Evolutionary conservation across 2,113 vertebrate genomes (phyloP).

Genomic region (Natator depressus): DNA sequence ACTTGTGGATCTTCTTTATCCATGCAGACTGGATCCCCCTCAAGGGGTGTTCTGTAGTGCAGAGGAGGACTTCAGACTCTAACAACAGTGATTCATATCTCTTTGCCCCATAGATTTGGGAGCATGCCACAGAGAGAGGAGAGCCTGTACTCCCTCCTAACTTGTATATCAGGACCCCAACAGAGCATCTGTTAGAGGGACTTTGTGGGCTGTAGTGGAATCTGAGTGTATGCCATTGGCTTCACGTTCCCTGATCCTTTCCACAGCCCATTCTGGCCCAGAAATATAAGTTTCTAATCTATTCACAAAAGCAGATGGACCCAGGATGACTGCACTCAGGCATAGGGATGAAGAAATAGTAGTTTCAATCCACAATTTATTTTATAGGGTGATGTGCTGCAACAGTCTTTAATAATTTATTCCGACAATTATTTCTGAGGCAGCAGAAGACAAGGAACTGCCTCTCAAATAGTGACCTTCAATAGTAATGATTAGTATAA

Average conservation of each 20-base stretch:
- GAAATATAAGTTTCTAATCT: background rate
- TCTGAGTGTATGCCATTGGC: accelerated
- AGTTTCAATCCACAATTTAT: background rate
- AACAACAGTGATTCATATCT: background rate
- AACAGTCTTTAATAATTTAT: slow-evolving; percentile 7
- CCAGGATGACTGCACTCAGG: background rate
- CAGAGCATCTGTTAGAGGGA: background rate
- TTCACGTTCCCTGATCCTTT: background rate
- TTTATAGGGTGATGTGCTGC: slow-evolving; percentile 19
- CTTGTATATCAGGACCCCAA: background rate
- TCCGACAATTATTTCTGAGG: background rate
- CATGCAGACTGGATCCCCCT: accelerated
- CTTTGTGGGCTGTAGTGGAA: background rate
- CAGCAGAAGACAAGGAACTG: background rate
- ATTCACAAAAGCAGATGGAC: background rate
- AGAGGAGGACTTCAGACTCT: background rate
- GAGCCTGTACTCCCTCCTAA: background rate
- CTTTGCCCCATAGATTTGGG: accelerated
- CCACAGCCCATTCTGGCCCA: background rate
- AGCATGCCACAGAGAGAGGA: background rate
- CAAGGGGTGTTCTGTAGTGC: accelerated
- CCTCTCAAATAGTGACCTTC: background rate
- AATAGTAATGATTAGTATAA: background rate
- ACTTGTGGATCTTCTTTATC: accelerated
- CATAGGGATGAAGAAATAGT: background rate